Conservation (phyloP, 2,888 invertebrate genomes). For the Gymnocheta viridis region DNA sequence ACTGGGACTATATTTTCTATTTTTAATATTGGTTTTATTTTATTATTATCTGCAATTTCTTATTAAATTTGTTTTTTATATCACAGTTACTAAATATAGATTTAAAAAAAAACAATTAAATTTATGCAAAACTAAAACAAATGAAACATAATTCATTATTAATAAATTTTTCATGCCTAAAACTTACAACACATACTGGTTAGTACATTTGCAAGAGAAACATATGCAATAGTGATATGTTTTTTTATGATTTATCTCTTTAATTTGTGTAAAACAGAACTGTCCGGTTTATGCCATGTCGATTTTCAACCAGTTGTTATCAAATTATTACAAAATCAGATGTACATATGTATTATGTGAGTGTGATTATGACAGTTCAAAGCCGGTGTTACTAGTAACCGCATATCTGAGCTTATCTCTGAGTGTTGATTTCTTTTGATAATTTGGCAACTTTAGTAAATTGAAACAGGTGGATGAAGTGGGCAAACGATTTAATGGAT, state of each 20-base stretch:
- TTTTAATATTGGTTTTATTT: constrained; percentile 1
- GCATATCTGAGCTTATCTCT: constrained; percentile 98
- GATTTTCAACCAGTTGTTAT: constrained; percentile 7
- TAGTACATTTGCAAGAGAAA: constrained; percentile 2
- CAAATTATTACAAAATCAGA: not conserved
- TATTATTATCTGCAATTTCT: constrained; percentile 2
- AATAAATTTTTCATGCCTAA: not conserved
- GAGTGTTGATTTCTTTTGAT: constrained; percentile 96
- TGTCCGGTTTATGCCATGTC: not conserved
- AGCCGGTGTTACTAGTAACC: constrained; percentile 98
- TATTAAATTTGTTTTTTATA: constrained; percentile 25
- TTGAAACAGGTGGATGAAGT: constrained; percentile 99
- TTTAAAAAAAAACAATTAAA: constrained; percentile 9
- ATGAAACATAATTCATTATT: not conserved
- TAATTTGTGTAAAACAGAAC: constrained; percentile 7
- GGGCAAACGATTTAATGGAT: constrained; percentile 96
- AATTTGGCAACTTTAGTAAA: constrained; percentile 98
- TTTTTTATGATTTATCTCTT: not conserved
- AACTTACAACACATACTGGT: not conserved
- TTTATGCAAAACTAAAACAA: constrained; percentile 22
- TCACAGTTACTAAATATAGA: constrained; percentile 65
- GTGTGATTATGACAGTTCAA: constrained; percentile 94
- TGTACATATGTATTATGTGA: not conserved
- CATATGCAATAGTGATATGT: constrained; percentile 50
- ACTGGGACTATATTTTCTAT: not conserved